Evolutionary conservation across 2,888 invertebrate genomes (phyloP).

Genomic region (Philaethria dido): DNA sequence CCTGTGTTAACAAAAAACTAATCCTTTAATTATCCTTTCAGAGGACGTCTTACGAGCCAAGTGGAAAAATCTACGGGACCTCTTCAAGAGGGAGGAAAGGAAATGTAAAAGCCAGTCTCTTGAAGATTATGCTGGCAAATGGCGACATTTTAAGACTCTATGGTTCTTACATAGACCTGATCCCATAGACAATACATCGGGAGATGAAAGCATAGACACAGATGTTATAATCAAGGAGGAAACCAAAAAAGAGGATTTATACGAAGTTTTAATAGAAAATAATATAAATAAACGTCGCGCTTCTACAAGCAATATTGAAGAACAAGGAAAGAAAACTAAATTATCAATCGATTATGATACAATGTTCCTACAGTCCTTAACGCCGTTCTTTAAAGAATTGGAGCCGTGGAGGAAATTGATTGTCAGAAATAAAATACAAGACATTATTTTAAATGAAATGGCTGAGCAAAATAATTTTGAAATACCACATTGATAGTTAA

Average conservation of each 20-base stretch:
- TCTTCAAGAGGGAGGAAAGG: slow-evolving; percentile 16
- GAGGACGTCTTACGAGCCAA: slow-evolving; percentile 54
- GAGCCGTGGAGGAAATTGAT: slow-evolving; percentile 60
- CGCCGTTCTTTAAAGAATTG: slow-evolving; percentile 58
- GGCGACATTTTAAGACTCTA: slow-evolving; percentile 56
- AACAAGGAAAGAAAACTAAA: slow-evolving; percentile 17
- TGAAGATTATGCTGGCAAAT: slow-evolving; percentile 53
- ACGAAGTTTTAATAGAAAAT: slow-evolving; percentile 2
- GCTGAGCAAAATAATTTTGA: slow-evolving; percentile 21
- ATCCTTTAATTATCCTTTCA: slow-evolving; percentile 47
- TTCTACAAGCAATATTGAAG: not conserved
- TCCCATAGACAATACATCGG: slow-evolving; percentile 9
- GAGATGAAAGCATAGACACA: slow-evolving; percentile 1
- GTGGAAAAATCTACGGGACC: slow-evolving; percentile 64
- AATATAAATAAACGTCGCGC: not conserved
- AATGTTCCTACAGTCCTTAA: slow-evolving; percentile 63
- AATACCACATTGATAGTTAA: slow-evolving; percentile 10
- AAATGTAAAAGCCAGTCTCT: slow-evolving; percentile 25
- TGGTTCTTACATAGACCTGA: slow-evolving; percentile 49
- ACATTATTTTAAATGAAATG: slow-evolving; percentile 58
- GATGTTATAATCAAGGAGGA: slow-evolving; percentile 4
- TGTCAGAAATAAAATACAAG: slow-evolving; percentile 63
- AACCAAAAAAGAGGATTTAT: not conserved
- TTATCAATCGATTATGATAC: slow-evolving; percentile 56
- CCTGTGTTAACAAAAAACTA: slow-evolving; percentile 4